These are phyloP conservation scores for Callospermophilus lateralis DNA, from an alignment of 2,113 vertebrate species.

Conservation along the genomic window DNA sequence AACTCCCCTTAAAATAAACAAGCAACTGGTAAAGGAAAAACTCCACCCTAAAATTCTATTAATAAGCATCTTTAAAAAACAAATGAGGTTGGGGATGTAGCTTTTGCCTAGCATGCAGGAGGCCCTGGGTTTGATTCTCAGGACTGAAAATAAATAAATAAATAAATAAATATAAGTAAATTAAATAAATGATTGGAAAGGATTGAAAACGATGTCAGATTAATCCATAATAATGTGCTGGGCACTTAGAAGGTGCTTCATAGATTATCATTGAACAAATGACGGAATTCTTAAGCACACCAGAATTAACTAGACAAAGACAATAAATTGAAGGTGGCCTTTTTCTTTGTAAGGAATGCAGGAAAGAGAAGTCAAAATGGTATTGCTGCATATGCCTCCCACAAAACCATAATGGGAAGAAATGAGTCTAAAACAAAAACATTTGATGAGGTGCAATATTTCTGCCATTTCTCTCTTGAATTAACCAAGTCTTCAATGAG, in stretches of 20 bases:
- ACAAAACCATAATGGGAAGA: slow-evolving; percentile 22
- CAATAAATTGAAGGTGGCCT: background rate
- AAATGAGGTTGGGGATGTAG: background rate
- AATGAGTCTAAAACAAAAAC: background rate
- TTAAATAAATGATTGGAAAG: background rate
- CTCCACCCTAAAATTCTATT: background rate
- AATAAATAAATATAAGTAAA: background rate
- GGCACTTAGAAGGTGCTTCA: background rate
- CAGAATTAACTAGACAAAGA: slow-evolving; percentile 11
- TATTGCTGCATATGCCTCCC: background rate
- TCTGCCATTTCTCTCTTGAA: background rate
- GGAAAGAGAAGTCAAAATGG: slow-evolving; percentile 44
- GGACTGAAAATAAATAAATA: background rate
- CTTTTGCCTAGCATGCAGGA: background rate
- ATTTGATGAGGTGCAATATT: slow-evolving; percentile 5
- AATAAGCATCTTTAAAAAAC: background rate
- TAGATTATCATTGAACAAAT: background rate
- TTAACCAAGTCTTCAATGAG: background rate
- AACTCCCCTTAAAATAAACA: background rate
- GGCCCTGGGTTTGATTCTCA: background rate
- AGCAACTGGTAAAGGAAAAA: slow-evolving; percentile 27
- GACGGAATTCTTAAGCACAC: background rate
- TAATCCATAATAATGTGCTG: background rate
- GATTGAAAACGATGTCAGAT: slow-evolving; percentile 40
- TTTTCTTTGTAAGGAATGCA: background rate